Base-by-base conservation (phyloP, 2,113 vertebrate genomes). In the Aspiorhynchus laticeps region DNA sequence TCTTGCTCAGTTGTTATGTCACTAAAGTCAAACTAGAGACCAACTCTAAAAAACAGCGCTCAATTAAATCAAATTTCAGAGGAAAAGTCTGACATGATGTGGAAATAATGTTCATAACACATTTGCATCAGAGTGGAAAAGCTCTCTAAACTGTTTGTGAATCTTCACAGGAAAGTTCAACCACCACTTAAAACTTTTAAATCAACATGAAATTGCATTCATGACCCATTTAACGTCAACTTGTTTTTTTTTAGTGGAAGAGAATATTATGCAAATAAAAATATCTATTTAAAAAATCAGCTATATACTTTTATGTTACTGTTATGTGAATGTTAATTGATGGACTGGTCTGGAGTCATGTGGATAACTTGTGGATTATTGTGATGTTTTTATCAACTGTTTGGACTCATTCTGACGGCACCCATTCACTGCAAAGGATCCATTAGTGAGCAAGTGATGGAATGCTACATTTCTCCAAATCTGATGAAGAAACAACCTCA, bases 11-110 rank as follows among this genome's bases (percentile, higher is more conserved):
- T 24, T 11, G 46, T 46, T 59, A 24, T 61, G 31, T 79, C 48
- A 56, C 76, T 26, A 7, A 56, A 24, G n/a, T 24, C n/a, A 26
- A 77, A 48, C 74, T 76, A 28, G 43, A 77, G 48, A 15, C 8
- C 26, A 28, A 51, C n/a, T 77, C 14, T 31, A 2, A 0, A 79
- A 79, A 79, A 12, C 74, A 9, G 74, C 1, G 11, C 76, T 36
- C 48, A 33, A 53, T 86, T 89, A 90, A 84, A 86, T 87, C 80
- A 79, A 33, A 56, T 53, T 21, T 53, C 10, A 56, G 38, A 19
- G 67, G 61, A n/a, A 73, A 56, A 48, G 24, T 76, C 59, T 75
- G 51, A 82, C 83, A 82, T 63, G 81, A 84, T 87, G 82, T 24
- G 61, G 73, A 87, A 85, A 73, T 85, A 85, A 85, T 69, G 26